Percentiles rank a stretch among this genome's conserved stretches.
Conservation (phyloP, 2,797 vertebrate genomes). For the Coracias cyanogaster region DNA sequence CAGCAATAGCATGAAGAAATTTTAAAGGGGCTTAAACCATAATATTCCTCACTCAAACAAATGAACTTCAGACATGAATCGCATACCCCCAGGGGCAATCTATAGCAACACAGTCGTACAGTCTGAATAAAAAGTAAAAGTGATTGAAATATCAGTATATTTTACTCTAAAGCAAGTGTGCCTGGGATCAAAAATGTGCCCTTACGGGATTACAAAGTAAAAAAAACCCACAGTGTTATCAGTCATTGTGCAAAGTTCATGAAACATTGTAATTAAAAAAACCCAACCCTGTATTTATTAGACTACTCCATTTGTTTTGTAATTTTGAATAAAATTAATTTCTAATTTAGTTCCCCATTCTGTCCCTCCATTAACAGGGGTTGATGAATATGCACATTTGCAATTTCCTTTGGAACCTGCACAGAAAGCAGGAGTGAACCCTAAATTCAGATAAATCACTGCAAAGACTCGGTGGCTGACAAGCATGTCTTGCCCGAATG, state of each 20-base stretch:
- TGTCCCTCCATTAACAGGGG: not conserved
- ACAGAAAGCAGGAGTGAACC: slow-evolving; percentile 3
- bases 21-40: not conserved
- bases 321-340: not conserved
- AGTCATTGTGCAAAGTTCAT: not conserved
- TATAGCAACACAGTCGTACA: not conserved
- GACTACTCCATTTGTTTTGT: not conserved
- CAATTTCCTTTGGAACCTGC: slow-evolving; percentile 53
- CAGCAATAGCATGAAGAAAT: not conserved
- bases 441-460: slow-evolving; percentile 47
- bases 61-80: not conserved
- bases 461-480: slow-evolving; percentile 4
- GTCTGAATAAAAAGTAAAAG: not conserved
- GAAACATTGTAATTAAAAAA: not conserved
- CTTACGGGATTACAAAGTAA: not conserved
- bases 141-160: not conserved
- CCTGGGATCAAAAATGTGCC: not conserved
- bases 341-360: not conserved
- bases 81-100: not conserved
- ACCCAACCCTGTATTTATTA: not conserved
- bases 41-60: not conserved
- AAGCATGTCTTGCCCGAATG: slow-evolving; percentile 25
- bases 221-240: not conserved
- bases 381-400: not conserved
- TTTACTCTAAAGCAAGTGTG: not conserved